These are phyloP conservation scores for Cynodonichthys magdalenae DNA, from an alignment of 2,797 vertebrate genomes.

Conservation along the genomic window DNA sequence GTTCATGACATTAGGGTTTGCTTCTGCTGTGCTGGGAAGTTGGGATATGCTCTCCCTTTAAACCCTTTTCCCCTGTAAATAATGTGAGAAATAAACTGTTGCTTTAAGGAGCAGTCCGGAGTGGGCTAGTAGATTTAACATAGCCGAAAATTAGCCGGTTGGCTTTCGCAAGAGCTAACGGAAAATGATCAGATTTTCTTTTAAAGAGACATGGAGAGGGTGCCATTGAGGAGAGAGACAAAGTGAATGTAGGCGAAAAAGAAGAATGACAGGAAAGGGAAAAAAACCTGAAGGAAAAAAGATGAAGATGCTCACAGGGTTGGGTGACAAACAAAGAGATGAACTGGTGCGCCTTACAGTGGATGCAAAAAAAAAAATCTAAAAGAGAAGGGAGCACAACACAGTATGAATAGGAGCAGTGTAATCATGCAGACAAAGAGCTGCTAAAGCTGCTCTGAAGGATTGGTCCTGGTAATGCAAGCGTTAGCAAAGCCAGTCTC, in stretches of 20 bases:
- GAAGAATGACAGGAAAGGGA: slow-evolving; percentile 6
- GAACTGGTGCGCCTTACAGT: slow-evolving; percentile 29
- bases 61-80: slow-evolving; percentile 42
- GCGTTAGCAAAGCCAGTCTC: slow-evolving; percentile 14
- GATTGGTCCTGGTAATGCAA: slow-evolving; percentile 35
- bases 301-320: slow-evolving; percentile 33
- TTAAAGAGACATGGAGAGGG: slow-evolving; percentile 26
- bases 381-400: slow-evolving; percentile 18
- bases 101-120: slow-evolving; percentile 39
- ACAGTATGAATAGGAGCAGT: slow-evolving; percentile 25
- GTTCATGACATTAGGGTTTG: slow-evolving; percentile 27
- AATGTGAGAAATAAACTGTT: slow-evolving; percentile 43
- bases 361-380: slow-evolving; percentile 24
- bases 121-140: slow-evolving; percentile 54
- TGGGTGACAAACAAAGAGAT: slow-evolving; percentile 39
- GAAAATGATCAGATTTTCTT: slow-evolving; percentile 49
- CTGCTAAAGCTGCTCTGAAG: slow-evolving; percentile 37
- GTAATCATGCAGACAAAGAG: slow-evolving; percentile 56
- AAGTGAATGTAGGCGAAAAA: neutral
- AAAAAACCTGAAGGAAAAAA: neutral
- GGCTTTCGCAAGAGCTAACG: slow-evolving; percentile 1
- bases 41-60: slow-evolving; percentile 31
- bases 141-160: slow-evolving; percentile 50
- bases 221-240: slow-evolving; percentile 7
- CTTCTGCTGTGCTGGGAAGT: slow-evolving; percentile 8